phyloP scores from a whole-genome alignment of 2,888 invertebrate genomes.

The Rhingia rostrata region DNA sequence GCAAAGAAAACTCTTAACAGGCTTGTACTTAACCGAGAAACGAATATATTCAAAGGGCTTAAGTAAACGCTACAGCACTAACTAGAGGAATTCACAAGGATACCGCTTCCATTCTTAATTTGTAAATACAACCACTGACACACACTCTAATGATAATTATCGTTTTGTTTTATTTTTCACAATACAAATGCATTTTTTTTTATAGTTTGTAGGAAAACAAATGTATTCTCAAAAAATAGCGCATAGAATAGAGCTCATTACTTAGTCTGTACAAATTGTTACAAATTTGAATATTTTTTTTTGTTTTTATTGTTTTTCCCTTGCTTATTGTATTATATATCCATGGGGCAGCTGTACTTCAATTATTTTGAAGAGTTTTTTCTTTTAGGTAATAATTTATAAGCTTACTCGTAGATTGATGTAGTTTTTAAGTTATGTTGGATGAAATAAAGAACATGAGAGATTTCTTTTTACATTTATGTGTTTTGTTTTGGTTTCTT shows the following conservation, averaged over 20 bases:
- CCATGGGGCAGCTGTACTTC: slow-evolving; percentile 49
- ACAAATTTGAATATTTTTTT: not conserved
- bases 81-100: slow-evolving; percentile 1
- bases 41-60: slow-evolving; percentile 12
- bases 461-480: slow-evolving; percentile 34
- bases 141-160: not conserved
- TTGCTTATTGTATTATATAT: slow-evolving; percentile 24
- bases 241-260: slow-evolving; percentile 15
- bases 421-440: slow-evolving; percentile 46
- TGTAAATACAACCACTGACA: slow-evolving; percentile 27
- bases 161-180: not conserved
- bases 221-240: slow-evolving; percentile 6
- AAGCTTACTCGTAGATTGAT: slow-evolving; percentile 38
- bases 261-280: slow-evolving; percentile 61
- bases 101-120: slow-evolving; percentile 8
- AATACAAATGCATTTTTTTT: slow-evolving; percentile 24
- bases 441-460: slow-evolving; percentile 47
- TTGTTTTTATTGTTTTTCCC: slow-evolving; percentile 30
- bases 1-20: not conserved
- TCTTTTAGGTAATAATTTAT: not conserved
- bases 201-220: not conserved
- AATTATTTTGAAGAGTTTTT: slow-evolving; percentile 45
- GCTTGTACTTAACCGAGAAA: slow-evolving; percentile 45
- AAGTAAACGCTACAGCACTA: slow-evolving; percentile 13
- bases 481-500: slow-evolving; percentile 24